Evolutionary conservation across 64 coral and sea anemone genomes (phyloP).

Genomic region (Pocillopora verrucosa): DNA sequence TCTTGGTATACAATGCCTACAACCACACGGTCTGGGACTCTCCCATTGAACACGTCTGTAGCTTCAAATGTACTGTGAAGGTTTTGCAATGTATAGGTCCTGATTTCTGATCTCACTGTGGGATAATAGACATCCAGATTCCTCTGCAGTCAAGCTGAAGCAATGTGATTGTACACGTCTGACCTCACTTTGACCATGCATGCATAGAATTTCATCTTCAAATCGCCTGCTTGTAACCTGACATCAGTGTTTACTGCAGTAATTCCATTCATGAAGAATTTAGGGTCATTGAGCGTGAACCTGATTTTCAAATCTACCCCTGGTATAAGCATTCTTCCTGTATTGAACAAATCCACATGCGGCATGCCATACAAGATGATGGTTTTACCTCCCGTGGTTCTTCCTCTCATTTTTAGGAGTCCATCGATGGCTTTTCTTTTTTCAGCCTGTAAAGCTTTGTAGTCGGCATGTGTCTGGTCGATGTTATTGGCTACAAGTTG

Average conservation of each 20-base stretch:
- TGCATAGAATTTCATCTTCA: no score
- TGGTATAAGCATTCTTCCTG: no score
- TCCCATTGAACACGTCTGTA: neutral
- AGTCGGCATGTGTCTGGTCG: neutral
- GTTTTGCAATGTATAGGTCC: neutral
- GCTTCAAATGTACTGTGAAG: neutral
- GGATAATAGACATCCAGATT: neutral
- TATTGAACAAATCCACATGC: neutral
- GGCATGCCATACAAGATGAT: conserved; percentile 8
- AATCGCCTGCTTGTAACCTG: no score
- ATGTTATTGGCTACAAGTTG: neutral
- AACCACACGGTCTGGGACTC: conserved; percentile 27
- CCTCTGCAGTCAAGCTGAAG: neutral
- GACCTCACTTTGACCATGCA: neutral
- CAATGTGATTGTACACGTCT: neutral
- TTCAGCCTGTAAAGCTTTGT: neutral
- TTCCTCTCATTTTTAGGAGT: neutral
- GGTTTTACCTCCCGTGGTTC: neutral
- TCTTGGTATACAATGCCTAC: conserved; percentile 21
- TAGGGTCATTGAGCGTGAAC: no score
- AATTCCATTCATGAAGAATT: no score
- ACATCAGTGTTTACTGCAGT: no score
- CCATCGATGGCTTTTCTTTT: conserved; percentile 16
- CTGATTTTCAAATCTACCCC: no score
- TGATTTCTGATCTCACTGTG: neutral